Percentiles rank a stretch among this genome's conserved stretches.
Evolutionary conservation across 1,140 invertebrate species (phyloP).

Genomic region (Drosophila pseudoananassae): DNA sequence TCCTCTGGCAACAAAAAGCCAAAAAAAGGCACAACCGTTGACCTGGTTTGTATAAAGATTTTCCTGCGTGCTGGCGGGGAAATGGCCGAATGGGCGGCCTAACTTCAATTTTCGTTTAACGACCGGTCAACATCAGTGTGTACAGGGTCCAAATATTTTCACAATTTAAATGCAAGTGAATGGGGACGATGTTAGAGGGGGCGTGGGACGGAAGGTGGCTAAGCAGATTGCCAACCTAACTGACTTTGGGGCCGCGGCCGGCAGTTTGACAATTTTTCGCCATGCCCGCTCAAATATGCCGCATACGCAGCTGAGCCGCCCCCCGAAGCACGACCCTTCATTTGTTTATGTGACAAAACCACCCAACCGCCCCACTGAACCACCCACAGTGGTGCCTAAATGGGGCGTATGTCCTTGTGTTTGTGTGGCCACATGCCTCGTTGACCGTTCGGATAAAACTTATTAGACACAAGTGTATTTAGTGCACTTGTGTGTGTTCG

Average conservation of each 20-base stretch:
- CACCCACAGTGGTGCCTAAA: neutral
- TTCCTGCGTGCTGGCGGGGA: conserved; percentile 10
- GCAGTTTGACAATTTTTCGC: conserved; percentile 76
- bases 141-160: conserved; percentile 68
- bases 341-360: conserved; percentile 58
- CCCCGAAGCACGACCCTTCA: conserved; percentile 57
- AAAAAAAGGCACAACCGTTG: conserved; percentile 11
- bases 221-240: conserved; percentile 71
- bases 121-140: conserved; percentile 23
- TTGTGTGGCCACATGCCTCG: conserved; percentile 57
- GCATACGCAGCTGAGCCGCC: conserved; percentile 68
- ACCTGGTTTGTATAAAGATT: conserved; percentile 51
- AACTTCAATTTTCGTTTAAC: conserved; percentile 65
- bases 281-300: conserved; percentile 69
- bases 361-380: neutral
- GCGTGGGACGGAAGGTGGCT: conserved; percentile 36
- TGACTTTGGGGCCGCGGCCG: conserved; percentile 69
- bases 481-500: conserved; percentile 58
- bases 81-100: conserved; percentile 33
- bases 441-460: conserved; percentile 75
- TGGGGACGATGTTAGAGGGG: neutral
- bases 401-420: conserved; percentile 23
- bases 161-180: conserved; percentile 75
- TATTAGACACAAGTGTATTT: conserved; percentile 80
- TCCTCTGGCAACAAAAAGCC: neutral